These are phyloP conservation scores for Erebia aethiops DNA, from an alignment of 2,888 invertebrate species.

Conservation along the genomic window DNA sequence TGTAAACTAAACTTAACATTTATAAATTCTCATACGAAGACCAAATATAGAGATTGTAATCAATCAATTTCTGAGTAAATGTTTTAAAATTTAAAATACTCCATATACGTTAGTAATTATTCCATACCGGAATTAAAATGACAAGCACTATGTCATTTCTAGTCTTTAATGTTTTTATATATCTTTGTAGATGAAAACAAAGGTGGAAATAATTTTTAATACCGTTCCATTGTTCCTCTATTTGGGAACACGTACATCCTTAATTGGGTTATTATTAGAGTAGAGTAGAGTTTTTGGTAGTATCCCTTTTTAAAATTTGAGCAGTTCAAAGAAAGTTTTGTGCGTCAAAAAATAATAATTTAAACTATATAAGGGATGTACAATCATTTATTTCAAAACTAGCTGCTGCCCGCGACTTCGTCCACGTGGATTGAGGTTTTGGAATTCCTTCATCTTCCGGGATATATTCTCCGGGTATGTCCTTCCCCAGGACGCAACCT, in stretches of 20 bases:
- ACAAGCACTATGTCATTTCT: constrained; percentile 21
- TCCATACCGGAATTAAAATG: constrained; percentile 14
- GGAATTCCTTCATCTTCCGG: too few species aligned
- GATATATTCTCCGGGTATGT: too few species aligned
- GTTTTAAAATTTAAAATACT: constrained; percentile 18
- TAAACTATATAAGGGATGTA: too few species aligned
- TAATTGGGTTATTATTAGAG: constrained; percentile 68
- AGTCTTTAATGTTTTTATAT: constrained; percentile 12
- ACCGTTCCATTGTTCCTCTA: constrained; percentile 50
- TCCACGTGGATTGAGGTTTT: too few species aligned
- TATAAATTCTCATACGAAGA: constrained; percentile 20
- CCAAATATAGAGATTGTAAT: constrained; percentile 16
- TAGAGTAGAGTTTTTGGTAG: constrained; percentile 54
- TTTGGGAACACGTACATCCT: constrained; percentile 47
- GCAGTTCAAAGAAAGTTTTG: constrained; percentile 11
- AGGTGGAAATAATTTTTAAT: constrained; percentile 48
- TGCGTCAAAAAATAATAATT: constrained; percentile 12
- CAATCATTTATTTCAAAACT: neutral
- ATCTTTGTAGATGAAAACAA: constrained; percentile 26
- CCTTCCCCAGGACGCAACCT: too few species aligned
- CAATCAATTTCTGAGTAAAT: constrained; percentile 18
- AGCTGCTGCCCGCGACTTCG: too few species aligned
- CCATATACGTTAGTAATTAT: constrained; percentile 10
- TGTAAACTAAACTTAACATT: constrained; percentile 1
- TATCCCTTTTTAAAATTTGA: constrained; percentile 40